Evolutionary conservation across 2,888 invertebrate genomes (phyloP).

Genomic region (Nycteola revayana): DNA sequence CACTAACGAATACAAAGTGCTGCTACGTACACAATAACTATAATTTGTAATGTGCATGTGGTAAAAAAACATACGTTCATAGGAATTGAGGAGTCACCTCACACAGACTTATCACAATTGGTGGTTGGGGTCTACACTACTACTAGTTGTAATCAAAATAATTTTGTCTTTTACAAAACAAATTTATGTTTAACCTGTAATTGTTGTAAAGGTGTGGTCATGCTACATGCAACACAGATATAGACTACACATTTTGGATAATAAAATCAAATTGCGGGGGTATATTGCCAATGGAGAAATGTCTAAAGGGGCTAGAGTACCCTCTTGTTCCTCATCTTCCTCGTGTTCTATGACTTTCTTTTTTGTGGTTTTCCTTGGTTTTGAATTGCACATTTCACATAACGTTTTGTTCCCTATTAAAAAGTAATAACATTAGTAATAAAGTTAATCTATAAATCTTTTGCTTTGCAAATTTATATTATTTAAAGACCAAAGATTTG

Average conservation of each 20-base stretch:
- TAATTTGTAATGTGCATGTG: constrained; percentile 10
- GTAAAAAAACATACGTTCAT: constrained; percentile 14
- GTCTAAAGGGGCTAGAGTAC: constrained; percentile 47
- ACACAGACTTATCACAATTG: constrained; percentile 11
- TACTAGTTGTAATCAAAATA: too few species aligned
- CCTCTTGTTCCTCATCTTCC: constrained; percentile 70
- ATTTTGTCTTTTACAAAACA: constrained; percentile 6
- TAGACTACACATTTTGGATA: constrained; percentile 23
- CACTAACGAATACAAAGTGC: constrained; percentile 27
- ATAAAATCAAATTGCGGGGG: constrained; percentile 23
- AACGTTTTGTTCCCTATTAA: constrained; percentile 94
- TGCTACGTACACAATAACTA: constrained; percentile 25
- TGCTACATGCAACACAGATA: constrained; percentile 49
- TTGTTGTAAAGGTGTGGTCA: constrained; percentile 29
- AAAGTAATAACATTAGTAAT: constrained; percentile 55
- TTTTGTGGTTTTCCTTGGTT: constrained; percentile 86
- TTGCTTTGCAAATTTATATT: too few species aligned
- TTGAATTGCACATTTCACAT: constrained; percentile 92
- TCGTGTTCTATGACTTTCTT: constrained; percentile 78
- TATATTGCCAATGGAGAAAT: constrained; percentile 17
- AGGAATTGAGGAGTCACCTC: constrained; percentile 10
- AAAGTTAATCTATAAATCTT: constrained; percentile 8
- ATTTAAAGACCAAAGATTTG: too few species aligned
- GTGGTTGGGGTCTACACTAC: constrained; percentile 10
- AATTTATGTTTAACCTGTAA: constrained; percentile 9